phyloP scores from a whole-genome alignment of 2,113 vertebrate species.

The Arenaria interpres region DNA sequence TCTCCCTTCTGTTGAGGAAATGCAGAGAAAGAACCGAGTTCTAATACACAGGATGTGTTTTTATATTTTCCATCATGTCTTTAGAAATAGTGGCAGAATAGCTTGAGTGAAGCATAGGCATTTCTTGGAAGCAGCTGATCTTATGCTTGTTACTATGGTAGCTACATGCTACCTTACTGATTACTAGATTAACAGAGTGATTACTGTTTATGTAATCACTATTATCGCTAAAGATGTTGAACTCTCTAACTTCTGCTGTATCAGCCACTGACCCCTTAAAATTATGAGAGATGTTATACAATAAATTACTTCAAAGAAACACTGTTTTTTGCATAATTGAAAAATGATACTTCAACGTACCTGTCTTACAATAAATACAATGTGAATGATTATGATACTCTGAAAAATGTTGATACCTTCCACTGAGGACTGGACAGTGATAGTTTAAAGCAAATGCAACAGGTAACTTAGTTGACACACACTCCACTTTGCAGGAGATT shows the following conservation, averaged over 20 bases:
- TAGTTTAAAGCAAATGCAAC: not conserved
- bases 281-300: not conserved
- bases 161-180: not conserved
- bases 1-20: not conserved
- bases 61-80: not conserved
- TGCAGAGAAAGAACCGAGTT: not conserved
- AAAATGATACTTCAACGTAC: not conserved
- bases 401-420: not conserved
- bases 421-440: not conserved
- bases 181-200: not conserved
- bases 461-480: not conserved
- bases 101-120: not conserved
- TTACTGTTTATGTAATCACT: not conserved
- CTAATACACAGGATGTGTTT: not conserved
- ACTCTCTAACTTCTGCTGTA: not conserved
- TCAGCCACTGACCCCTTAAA: not conserved
- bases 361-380: not conserved
- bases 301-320: not conserved
- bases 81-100: not conserved
- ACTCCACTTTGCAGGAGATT: not conserved
- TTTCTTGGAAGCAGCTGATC: slow-evolving; percentile 7
- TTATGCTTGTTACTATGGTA: slow-evolving; percentile 17
- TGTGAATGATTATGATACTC: not conserved
- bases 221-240: not conserved
- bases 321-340: not conserved